Percentiles rank a stretch among this genome's conserved stretches.
These are phyloP conservation scores for Nyctibius grandis DNA, from an alignment of 2,797 vertebrate species.

Conservation along the genomic window DNA sequence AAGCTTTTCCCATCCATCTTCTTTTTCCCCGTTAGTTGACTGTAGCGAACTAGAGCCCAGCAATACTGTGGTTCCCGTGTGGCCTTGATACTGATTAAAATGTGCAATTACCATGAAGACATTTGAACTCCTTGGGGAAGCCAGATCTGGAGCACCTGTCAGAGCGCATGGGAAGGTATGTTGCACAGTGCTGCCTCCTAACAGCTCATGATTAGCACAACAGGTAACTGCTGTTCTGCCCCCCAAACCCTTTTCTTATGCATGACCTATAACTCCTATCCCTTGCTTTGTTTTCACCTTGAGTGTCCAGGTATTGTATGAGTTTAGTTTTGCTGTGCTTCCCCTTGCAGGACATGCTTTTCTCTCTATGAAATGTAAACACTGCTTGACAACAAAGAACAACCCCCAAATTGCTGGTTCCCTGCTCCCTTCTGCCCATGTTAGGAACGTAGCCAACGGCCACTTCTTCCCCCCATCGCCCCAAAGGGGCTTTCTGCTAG, in stretches of 20 bases:
- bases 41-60: constrained; percentile 47
- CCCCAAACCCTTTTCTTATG: not conserved
- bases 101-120: constrained; percentile 41
- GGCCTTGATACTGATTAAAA: constrained; percentile 55
- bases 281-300: not conserved
- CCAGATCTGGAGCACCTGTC: constrained; percentile 33
- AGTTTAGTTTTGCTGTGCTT: constrained; percentile 52
- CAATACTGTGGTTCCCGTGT: constrained; percentile 45
- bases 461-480: not conserved
- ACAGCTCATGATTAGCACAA: not conserved
- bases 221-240: constrained; percentile 23
- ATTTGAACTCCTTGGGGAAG: constrained; percentile 15
- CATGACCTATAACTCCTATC: not conserved
- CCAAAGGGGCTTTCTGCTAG: not conserved
- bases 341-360: constrained; percentile 27
- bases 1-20: constrained; percentile 24
- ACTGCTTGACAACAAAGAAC: not conserved
- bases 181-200: constrained; percentile 6
- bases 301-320: not conserved
- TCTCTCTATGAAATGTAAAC: constrained; percentile 35
- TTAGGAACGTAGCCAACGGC: not conserved
- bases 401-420: not conserved
- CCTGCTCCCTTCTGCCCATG: not conserved
- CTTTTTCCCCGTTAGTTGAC: not conserved
- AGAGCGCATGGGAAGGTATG: not conserved